These are phyloP conservation scores for Gerris lacustris DNA, from an alignment of 2,888 invertebrate genomes.

Conservation along the genomic window DNA sequence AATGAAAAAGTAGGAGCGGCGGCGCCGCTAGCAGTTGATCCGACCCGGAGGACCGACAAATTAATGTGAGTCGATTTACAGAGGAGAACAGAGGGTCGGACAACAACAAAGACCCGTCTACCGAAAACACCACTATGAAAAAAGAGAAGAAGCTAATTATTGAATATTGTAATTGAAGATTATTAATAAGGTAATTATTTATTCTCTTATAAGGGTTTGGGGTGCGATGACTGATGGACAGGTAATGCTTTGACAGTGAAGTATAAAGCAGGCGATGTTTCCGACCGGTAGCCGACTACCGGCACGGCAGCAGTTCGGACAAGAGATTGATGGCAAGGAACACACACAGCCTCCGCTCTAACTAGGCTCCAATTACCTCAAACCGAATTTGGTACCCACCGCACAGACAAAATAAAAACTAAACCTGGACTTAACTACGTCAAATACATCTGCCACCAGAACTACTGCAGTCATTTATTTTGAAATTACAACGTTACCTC, in stretches of 20 bases:
- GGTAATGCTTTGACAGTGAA: background rate
- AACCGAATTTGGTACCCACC: no score
- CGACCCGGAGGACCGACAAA: background rate
- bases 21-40: background rate
- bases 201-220: background rate
- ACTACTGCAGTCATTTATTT: no score
- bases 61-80: background rate
- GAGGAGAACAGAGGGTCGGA: background rate
- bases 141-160: no score
- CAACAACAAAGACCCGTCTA: no score
- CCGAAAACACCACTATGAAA: no score
- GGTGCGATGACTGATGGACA: background rate
- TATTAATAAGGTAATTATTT: constrained; percentile 1
- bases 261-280: background rate
- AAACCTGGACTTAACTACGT: no score
- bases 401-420: no score
- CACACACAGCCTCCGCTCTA: background rate
- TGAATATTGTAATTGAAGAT: background rate
- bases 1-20: background rate
- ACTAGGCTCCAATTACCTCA: background rate
- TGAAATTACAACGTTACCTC: no score
- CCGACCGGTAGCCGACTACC: background rate
- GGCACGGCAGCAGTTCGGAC: background rate
- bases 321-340: background rate
- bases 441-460: no score